phyloP scores from a whole-genome alignment of 2,797 vertebrate species.

The Triplophysa yarkandensis region DNA sequence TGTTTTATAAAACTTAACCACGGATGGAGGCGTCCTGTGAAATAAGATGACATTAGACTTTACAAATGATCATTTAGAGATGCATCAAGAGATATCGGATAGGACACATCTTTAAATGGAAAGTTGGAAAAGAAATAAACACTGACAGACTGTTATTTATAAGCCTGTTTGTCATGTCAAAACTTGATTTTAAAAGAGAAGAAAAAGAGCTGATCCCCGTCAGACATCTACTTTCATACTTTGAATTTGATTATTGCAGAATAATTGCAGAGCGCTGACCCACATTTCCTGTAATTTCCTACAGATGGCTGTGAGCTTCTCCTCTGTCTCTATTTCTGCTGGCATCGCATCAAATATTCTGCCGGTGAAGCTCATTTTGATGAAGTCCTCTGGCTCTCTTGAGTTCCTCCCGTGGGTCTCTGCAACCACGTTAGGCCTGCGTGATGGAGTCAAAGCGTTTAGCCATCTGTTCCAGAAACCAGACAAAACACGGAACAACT shows the following conservation, averaged over 20 bases:
- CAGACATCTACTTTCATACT: neutral
- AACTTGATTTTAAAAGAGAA: neutral
- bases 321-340: neutral
- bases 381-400: conserved; percentile 31
- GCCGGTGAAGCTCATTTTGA: conserved; percentile 3
- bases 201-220: neutral
- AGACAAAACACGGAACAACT: conserved; percentile 15
- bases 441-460: conserved; percentile 38
- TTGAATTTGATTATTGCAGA: neutral
- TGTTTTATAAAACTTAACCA: neutral
- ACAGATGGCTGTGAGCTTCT: neutral
- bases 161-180: neutral
- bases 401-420: neutral
- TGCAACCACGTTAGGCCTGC: conserved; percentile 10
- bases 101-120: too few species aligned
- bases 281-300: neutral
- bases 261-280: neutral
- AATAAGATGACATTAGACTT: too few species aligned
- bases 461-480: conserved; percentile 34
- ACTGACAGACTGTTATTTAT: neutral
- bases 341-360: conserved; percentile 17
- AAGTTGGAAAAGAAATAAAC: neutral
- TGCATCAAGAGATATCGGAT: too few species aligned
- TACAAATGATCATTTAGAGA: too few species aligned
- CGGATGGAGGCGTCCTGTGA: neutral